phyloP scores from a whole-genome alignment of 2,797 vertebrate species.

The Hippopotamyrus pictus region DNA sequence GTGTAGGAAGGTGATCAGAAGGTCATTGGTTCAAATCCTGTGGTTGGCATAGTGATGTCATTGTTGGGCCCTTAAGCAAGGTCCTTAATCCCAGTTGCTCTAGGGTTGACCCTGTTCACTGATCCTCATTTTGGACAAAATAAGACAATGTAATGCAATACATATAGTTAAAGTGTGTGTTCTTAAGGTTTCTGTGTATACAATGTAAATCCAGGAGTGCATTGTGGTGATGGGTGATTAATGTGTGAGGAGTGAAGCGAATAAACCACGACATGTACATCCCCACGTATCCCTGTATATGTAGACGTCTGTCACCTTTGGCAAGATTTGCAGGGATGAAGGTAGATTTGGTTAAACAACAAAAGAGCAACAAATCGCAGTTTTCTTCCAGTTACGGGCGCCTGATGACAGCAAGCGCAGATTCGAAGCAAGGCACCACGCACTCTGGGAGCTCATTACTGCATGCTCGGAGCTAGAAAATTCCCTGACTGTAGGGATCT shows the following conservation, averaged over 20 bases:
- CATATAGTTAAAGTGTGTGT: not conserved
- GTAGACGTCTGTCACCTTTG: not conserved
- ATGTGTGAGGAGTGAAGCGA: not conserved
- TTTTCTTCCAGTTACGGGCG: not conserved
- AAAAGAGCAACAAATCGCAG: not conserved
- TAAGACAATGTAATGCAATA: not conserved
- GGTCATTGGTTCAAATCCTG: not conserved
- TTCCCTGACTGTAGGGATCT: conserved; percentile 47
- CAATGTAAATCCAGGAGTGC: not conserved
- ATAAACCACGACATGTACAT: not conserved
- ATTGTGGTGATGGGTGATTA: not conserved
- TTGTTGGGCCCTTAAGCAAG: not conserved
- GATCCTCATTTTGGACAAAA: not conserved
- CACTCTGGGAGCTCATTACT: conserved; percentile 59
- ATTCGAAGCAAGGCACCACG: conserved; percentile 11
- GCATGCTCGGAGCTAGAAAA: conserved; percentile 55
- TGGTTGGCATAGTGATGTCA: not conserved
- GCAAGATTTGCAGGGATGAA: not conserved
- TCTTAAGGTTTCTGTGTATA: not conserved
- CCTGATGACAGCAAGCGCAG: not conserved
- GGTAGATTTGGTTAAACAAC: not conserved
- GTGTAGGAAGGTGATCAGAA: not conserved
- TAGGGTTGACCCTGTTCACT: not conserved
- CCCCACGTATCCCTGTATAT: not conserved
- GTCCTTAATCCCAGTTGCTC: not conserved